Conservation (phyloP, 2,113 vertebrate species). For the Odobenus rosmarus region DNA sequence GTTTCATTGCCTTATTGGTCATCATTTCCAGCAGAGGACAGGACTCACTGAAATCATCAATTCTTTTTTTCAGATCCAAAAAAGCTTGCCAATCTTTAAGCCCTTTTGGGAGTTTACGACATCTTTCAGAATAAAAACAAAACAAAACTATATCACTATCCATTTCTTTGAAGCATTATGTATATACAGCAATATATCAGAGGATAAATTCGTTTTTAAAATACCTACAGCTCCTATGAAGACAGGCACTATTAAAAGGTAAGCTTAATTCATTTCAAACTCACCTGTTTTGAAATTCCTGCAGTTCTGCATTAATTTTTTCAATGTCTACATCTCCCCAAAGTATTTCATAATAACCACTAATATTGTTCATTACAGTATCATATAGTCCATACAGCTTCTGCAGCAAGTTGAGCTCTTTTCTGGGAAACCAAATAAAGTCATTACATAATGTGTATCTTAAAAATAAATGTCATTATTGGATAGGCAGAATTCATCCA, state of each 20-base stretch:
- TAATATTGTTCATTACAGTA: slow-evolving; percentile 85
- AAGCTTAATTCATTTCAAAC: neutral
- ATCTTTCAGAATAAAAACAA: slow-evolving; percentile 76
- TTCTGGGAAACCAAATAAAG: slow-evolving; percentile 77
- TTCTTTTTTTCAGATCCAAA: slow-evolving; percentile 88
- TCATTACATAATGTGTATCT: neutral
- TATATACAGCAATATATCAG: neutral
- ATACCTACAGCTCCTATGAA: neutral
- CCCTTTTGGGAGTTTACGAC: slow-evolving; percentile 87
- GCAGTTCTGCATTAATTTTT: slow-evolving; percentile 87
- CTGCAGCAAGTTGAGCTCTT: slow-evolving; percentile 87
- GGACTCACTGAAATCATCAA: slow-evolving; percentile 88
- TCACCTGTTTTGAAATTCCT: slow-evolving; percentile 87
- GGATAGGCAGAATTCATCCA: neutral
- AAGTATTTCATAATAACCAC: slow-evolving; percentile 88
- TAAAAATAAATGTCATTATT: slow-evolving; percentile 26
- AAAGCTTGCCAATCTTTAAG: slow-evolving; percentile 88
- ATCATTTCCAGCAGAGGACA: slow-evolving; percentile 89
- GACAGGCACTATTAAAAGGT: neutral
- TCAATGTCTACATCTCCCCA: slow-evolving; percentile 89
- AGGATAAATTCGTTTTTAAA: neutral
- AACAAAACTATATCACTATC: neutral
- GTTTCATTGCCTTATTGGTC: slow-evolving; percentile 87
- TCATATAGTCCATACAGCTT: slow-evolving; percentile 89
- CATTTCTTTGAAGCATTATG: neutral